A percentile compares a stretch with the other conserved stretches of the same genome.
These are phyloP conservation scores for Serilophus lunatus DNA, from an alignment of 2,113 vertebrate species.

Conservation along the genomic window DNA sequence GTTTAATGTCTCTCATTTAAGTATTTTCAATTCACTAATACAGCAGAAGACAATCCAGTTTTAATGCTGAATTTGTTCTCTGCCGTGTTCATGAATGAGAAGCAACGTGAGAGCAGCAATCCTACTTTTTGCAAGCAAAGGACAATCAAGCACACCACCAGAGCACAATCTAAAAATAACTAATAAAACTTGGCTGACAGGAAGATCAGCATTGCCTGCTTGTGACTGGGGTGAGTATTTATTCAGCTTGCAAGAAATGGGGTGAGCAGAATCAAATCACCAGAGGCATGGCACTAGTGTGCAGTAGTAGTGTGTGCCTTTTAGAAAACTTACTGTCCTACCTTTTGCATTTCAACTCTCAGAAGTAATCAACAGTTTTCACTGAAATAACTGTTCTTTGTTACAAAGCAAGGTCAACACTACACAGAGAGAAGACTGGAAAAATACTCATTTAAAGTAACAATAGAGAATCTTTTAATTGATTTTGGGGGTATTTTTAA, in stretches of 20 bases:
- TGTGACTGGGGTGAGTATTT: not conserved
- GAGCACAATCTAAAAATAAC: not conserved
- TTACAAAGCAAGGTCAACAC: not conserved
- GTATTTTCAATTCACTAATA: not conserved
- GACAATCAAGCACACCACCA: not conserved
- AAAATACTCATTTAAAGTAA: not conserved
- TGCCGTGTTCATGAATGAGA: not conserved
- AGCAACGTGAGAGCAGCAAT: not conserved
- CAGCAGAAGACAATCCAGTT: not conserved
- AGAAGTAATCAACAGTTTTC: not conserved
- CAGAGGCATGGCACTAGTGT: not conserved
- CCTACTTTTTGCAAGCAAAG: not conserved
- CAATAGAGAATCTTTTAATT: not conserved
- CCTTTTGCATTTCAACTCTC: not conserved
- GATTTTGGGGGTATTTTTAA: not conserved
- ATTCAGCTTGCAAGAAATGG: not conserved
- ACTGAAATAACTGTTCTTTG: not conserved
- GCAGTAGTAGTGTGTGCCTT: rapidly evolving
- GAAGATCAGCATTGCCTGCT: not conserved
- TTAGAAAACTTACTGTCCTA: not conserved
- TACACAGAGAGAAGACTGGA: not conserved
- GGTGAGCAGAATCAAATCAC: not conserved
- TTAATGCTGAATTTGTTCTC: not conserved
- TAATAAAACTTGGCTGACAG: not conserved
- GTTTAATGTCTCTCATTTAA: not conserved